Evolutionary conservation across 2,888 invertebrate genomes (phyloP), one percentile per base, ranked within the genome.

Genomic region (Helicoverpa assulta): DNA sequence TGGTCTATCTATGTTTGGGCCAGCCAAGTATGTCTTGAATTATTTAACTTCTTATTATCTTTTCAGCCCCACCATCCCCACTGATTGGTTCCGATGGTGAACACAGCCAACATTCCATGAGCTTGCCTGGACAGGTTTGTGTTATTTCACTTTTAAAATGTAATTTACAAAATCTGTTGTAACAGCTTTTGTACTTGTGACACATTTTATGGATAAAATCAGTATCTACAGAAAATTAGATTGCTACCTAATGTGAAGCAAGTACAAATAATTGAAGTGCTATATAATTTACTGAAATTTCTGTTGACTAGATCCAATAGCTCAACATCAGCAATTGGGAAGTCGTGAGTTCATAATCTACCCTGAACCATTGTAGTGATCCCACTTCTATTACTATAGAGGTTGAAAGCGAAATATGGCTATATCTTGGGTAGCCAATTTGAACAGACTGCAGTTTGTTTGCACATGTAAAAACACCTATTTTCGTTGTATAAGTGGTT

Each of bases 21-120:
- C 1, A 12, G 12, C 37, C 33, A 33, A 33, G 8, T 33, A 1
- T 8, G 7, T 0, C 33, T 33, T 12, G 43, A 47, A n/a, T 47
- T 47, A 47, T 47, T 47, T 47, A 6, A 26, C 26, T 26, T 43
- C 18, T 53, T 59, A 40, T 55, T 51, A 18, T 43, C 57, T 8
- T 91, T 92, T 56, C 91, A 98, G 98, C 98, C 61, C 98, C 98
- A 55, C 98, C 98, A 14, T 98, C 98, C 43, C 98, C 98, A 10
- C 91, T 98, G 87, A 97, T 98, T 80, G 97, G 96, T n/a, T 95
- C 97, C 74, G 96, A 96, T 81, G 96, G 97, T 43, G 95, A 95
- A 89, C 96, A 97, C 88, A 93, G 96, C 85, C 93, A 95, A 73
- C 96, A 96, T 83, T 95, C 96, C 63, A 94, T 95, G 94, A 93